phyloP scores from a whole-genome alignment of 2,888 invertebrate species.

The Marronus borbonicus region DNA sequence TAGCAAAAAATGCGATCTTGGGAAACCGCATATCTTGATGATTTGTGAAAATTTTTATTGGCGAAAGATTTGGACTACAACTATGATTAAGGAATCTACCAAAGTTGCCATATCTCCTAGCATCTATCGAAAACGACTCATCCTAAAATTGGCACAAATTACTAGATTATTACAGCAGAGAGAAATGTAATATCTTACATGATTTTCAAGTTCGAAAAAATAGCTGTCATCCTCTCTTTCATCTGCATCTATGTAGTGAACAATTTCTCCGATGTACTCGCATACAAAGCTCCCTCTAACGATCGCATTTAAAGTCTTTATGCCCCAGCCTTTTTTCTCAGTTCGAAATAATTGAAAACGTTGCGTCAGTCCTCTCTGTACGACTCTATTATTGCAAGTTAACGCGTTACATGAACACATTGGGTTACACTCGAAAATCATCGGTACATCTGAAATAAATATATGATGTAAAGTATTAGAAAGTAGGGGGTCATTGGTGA shows the following conservation, averaged over 20 bases:
- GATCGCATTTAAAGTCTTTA: slow-evolving; percentile 80
- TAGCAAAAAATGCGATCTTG: slow-evolving; percentile 90
- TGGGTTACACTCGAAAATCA: slow-evolving; percentile 93
- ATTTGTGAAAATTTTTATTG: slow-evolving; percentile 89
- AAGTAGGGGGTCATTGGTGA: too few species aligned
- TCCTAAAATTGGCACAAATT: slow-evolving; percentile 69
- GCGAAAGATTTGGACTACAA: slow-evolving; percentile 90
- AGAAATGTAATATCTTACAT: slow-evolving; percentile 71
- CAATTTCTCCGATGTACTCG: slow-evolving; percentile 92
- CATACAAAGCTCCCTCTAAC: slow-evolving; percentile 87
- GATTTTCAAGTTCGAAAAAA: slow-evolving; percentile 89
- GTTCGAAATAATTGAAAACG: slow-evolving; percentile 82
- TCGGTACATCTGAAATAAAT: slow-evolving; percentile 80
- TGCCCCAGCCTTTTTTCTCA: slow-evolving; percentile 87
- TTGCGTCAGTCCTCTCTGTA: slow-evolving; percentile 82
- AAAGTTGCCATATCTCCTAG: slow-evolving; percentile 91
- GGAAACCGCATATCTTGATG: slow-evolving; percentile 93
- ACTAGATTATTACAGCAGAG: slow-evolving; percentile 4
- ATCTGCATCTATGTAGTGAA: slow-evolving; percentile 88
- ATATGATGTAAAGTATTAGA: too few species aligned
- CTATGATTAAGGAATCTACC: slow-evolving; percentile 95
- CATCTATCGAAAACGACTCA: slow-evolving; percentile 90
- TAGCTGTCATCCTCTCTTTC: slow-evolving; percentile 89
- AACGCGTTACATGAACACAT: slow-evolving; percentile 88
- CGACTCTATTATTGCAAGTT: slow-evolving; percentile 88